phyloP scores from a whole-genome alignment of 2,797 vertebrate species.

The Oreortyx pictus region DNA sequence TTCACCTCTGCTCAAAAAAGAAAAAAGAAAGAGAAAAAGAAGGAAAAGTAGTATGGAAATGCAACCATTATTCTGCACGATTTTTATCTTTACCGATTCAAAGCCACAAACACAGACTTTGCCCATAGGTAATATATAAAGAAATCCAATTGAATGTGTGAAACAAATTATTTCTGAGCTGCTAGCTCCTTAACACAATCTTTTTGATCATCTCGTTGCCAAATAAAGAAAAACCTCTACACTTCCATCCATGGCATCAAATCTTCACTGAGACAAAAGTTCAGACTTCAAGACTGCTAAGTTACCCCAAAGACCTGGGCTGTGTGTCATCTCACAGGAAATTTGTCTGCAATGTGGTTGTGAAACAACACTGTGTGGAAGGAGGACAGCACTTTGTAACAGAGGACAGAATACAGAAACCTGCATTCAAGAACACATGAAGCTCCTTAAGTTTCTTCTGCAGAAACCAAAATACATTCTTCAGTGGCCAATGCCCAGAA shows the following conservation, averaged over 20 bases:
- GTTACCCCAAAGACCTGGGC: slow-evolving; percentile 6
- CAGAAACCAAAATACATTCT: neutral
- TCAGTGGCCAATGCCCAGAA: neutral
- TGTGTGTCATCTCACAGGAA: slow-evolving; percentile 55
- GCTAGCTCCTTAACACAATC: neutral
- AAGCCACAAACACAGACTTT: neutral
- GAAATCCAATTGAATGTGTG: neutral
- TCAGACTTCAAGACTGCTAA: neutral
- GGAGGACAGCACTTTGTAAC: neutral
- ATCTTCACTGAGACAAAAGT: neutral
- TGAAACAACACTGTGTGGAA: slow-evolving; percentile 14
- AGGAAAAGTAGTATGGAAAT: fast-evolving
- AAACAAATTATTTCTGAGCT: neutral
- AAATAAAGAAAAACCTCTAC: neutral
- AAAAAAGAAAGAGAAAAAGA: neutral
- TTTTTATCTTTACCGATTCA: neutral
- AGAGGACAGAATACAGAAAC: neutral
- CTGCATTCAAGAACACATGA: neutral
- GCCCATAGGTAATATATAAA: neutral
- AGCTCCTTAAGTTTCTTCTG: neutral
- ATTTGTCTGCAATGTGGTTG: slow-evolving; percentile 1
- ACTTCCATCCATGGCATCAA: neutral
- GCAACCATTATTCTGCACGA: fast-evolving
- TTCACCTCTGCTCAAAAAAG: neutral
- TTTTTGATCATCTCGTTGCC: neutral